A percentile compares a stretch with the other conserved stretches of the same genome.
phyloP scores from a whole-genome alignment of 2,888 invertebrate genomes.

The Napeogenes sylphis region DNA sequence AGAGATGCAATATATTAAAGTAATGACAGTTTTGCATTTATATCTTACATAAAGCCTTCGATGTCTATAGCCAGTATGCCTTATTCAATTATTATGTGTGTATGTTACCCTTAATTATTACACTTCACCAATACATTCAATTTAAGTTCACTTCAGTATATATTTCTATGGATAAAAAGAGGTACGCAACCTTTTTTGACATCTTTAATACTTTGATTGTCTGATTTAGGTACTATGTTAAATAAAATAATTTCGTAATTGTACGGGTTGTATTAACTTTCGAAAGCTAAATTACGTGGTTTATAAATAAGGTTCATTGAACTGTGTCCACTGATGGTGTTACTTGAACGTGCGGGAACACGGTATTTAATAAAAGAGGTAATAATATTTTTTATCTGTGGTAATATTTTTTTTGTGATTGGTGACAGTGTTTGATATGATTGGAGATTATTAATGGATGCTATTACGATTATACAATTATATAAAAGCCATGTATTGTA shows the following conservation, averaged over 20 bases:
- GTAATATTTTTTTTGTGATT: constrained; percentile 1
- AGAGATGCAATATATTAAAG: no score
- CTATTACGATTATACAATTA: not conserved
- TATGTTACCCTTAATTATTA: constrained; percentile 8
- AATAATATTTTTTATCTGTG: not conserved
- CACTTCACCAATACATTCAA: constrained; percentile 7
- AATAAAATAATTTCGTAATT: not conserved
- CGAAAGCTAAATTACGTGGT: no score
- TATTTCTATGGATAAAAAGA: no score
- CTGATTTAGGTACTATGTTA: no score
- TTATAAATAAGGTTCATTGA: not conserved
- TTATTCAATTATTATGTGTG: constrained; percentile 6
- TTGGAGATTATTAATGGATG: constrained; percentile 1
- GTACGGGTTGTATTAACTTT: no score
- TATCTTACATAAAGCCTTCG: constrained; percentile 13
- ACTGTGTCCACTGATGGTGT: not conserved
- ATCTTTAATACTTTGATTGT: not conserved
- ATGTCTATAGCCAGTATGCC: constrained; percentile 22
- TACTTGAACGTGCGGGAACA: no score
- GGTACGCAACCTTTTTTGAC: no score
- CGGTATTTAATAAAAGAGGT: no score
- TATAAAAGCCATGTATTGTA: not conserved
- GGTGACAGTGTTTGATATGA: constrained; percentile 22
- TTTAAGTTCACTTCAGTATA: no score
- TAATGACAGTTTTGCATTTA: constrained; percentile 3